Evolutionary conservation across 2,113 vertebrate genomes (phyloP), one percentile per base, ranked within the genome.

Genomic region (Ptilorrhoa leucosticta): DNA sequence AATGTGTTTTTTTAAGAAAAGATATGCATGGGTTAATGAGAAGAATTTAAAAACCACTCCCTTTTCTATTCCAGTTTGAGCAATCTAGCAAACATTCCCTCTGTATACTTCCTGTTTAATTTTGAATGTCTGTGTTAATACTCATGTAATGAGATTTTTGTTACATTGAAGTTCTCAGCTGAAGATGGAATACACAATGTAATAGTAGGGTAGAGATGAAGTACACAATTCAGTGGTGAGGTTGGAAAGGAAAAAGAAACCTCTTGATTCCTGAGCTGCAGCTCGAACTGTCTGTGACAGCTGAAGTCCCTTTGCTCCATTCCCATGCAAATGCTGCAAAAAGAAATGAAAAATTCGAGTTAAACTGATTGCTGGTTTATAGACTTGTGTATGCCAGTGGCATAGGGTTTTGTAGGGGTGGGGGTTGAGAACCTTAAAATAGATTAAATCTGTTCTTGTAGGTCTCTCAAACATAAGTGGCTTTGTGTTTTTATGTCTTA

Each of bases 31-130:
- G 96, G 95, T 96, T 96, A 96, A 97, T 90, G 69, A 77, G 83
- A 96, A 95, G 90, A 95, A 93, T 95, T 96, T 96, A 57, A 78
- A 94, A 97, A 96, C 93, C 92, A 89, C 94, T 96, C 94, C 96
- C 93, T 96, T 95, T 86, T 96, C 79, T 93, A 89, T 94, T 93
- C 86, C 90, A 94, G 78, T 96, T 94, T 95, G 88, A 96, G 93
- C 90, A 93, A 87, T 96, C 88, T 95, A 94, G 80, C 94, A 96
- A 94, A 93, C 93, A 96, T 97, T 96, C 94, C 69, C 72, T 93
- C n/a, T 84, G 44, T 96, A 90, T 92, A 92, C 94, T 96, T 96
- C 96, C 96, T 97, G 96, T 96, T 97, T 96, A 94, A 92, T 94
- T 93, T 93, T 88, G 50, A 93, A 77, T 51, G 90, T 92, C 90